These are phyloP conservation scores for Epirrhoe alternata DNA, from an alignment of 2,888 invertebrate species.

Conservation along the genomic window DNA sequence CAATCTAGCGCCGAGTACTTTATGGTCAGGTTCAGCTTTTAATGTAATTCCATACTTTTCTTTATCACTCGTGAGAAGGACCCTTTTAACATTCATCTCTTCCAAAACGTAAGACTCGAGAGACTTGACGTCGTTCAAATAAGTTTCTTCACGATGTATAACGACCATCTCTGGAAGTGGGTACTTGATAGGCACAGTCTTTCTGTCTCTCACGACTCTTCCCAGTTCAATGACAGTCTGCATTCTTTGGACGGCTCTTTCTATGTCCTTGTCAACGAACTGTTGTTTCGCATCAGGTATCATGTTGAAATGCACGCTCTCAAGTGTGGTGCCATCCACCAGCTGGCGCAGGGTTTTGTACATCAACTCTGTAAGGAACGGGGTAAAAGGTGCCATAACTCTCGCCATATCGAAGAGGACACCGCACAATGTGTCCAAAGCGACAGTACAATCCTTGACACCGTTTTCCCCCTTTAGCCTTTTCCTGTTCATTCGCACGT, in stretches of 20 bases:
- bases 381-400: conserved; percentile 99
- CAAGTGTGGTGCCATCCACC: conserved; percentile 81
- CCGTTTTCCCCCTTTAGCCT: conserved; percentile 97
- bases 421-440: conserved; percentile 94
- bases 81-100: conserved; percentile 95
- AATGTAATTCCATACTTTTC: conserved; percentile 95
- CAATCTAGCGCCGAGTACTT: conserved; percentile 93
- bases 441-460: conserved; percentile 91
- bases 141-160: conserved; percentile 92
- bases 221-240: conserved; percentile 98
- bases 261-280: conserved; percentile 93
- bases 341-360: conserved; percentile 93
- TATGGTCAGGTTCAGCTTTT: conserved; percentile 97
- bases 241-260: conserved; percentile 95
- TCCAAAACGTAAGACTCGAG: conserved; percentile 94
- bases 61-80: conserved; percentile 95
- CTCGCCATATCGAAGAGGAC: conserved; percentile 95
- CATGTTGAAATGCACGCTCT: conserved; percentile 97
- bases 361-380: conserved; percentile 97
- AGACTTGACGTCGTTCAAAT: conserved; percentile 91
- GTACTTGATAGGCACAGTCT: conserved; percentile 97
- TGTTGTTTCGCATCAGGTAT: conserved; percentile 90
- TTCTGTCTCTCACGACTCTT: conserved; percentile 95
- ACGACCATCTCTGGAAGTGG: conserved; percentile 98
- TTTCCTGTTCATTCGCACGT: conserved; percentile 97